Base-by-base conservation (phyloP, 2,888 invertebrate species). In the Conomelus anceps region DNA sequence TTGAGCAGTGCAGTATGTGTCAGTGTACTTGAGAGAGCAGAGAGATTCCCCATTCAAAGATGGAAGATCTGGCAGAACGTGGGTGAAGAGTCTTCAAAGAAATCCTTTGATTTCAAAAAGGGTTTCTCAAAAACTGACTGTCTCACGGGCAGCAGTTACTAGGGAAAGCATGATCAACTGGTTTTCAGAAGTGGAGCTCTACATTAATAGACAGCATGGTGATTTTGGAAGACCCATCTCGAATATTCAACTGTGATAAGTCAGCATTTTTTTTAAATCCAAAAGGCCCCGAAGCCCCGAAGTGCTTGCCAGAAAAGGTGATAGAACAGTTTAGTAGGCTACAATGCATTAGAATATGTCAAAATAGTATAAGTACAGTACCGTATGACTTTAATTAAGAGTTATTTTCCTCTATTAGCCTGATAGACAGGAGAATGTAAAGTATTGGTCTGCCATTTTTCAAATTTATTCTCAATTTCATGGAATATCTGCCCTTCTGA, bases 311-410 rank as follows among this genome's bases (percentile, higher is more conserved):
- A 89, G 24, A 34, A 90, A 90, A 89, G 93, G 93, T 26, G 90
- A 91, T 91, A 92, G 92, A 88, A 91, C 91, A 90, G 89, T 91
- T 89, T 90, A 91, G 41, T 91, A 92, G 9, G n/a, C n/a, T n/a
- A n/a, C n/a, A n/a, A n/a, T n/a, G n/a, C n/a, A n/a, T n/a, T n/a
- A n/a, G n/a, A n/a, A n/a, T n/a, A n/a, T n/a, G n/a, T n/a, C n/a
- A n/a, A n/a, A n/a, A n/a, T n/a, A n/a, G n/a, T n/a, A n/a, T n/a
- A n/a, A n/a, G n/a, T n/a, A n/a, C n/a, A n/a, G n/a, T n/a, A n/a
- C n/a, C n/a, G n/a, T n/a, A n/a, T n/a, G n/a, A n/a, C n/a, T n/a
- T n/a, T n/a, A n/a, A n/a, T n/a, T n/a, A n/a, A n/a, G n/a, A n/a
- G n/a, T n/a, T n/a, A n/a, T n/a, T n/a, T n/a, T n/a, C n/a, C n/a